phyloP scores from a whole-genome alignment of 2,888 invertebrate species.

The Pogonocherus hispidulus region DNA sequence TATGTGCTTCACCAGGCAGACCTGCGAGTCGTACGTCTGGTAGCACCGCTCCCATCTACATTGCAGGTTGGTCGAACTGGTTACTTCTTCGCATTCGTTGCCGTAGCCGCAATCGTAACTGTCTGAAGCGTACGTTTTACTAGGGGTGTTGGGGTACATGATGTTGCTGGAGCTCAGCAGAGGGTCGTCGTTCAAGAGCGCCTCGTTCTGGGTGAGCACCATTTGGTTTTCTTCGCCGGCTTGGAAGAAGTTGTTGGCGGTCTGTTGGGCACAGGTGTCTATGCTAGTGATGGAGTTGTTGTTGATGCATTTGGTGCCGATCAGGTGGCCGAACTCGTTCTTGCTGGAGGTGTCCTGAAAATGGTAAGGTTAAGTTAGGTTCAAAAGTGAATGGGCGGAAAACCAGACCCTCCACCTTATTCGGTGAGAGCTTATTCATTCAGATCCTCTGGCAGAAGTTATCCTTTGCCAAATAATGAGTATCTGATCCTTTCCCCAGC shows the following conservation, averaged over 20 bases:
- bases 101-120: slow-evolving; percentile 32
- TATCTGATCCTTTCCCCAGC: no score
- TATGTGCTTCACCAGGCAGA: slow-evolving; percentile 85
- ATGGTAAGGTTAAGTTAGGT: not conserved
- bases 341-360: slow-evolving; percentile 46
- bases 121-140: slow-evolving; percentile 15
- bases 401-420: no score
- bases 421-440: no score
- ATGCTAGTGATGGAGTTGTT: slow-evolving; percentile 49
- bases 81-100: slow-evolving; percentile 53
- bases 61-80: slow-evolving; percentile 59
- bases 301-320: slow-evolving; percentile 57
- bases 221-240: slow-evolving; percentile 64
- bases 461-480: no score
- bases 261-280: no score
- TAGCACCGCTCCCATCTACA: slow-evolving; percentile 93
- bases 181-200: slow-evolving; percentile 64
- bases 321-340: slow-evolving; percentile 62
- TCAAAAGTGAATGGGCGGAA: no score
- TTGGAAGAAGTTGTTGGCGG: slow-evolving; percentile 26
- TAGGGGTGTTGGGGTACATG: slow-evolving; percentile 38
- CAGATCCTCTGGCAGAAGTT: no score
- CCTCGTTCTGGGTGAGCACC: slow-evolving; percentile 68
- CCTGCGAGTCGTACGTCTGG: slow-evolving; percentile 83
- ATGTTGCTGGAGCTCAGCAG: slow-evolving; percentile 55